These are phyloP conservation scores for Zaprionus ghesquierei DNA, from an alignment of 1,140 invertebrate species.

Conservation along the genomic window DNA sequence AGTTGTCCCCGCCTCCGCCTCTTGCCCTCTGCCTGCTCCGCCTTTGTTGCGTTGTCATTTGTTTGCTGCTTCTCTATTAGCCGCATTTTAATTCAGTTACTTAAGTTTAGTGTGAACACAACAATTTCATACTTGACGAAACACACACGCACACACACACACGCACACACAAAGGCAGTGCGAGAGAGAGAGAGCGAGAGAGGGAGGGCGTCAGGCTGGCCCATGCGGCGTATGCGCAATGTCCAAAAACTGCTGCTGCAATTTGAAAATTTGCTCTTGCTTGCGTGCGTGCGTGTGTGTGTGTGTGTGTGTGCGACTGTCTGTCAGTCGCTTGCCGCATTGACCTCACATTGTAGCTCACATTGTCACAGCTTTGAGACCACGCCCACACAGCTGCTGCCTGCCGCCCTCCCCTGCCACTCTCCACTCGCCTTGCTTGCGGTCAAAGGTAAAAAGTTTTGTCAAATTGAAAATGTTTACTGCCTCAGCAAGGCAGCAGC, in stretches of 20 bases:
- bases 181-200: neutral
- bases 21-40: neutral
- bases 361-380: slow-evolving; percentile 54
- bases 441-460: slow-evolving; percentile 81
- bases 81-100: slow-evolving; percentile 80
- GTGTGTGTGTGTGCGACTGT: slow-evolving; percentile 26
- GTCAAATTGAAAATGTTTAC: slow-evolving; percentile 81
- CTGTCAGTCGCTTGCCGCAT: slow-evolving; percentile 70
- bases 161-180: slow-evolving; percentile 1
- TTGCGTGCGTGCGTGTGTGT: neutral
- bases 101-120: slow-evolving; percentile 81
- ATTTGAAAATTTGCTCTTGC: slow-evolving; percentile 61
- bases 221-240: slow-evolving; percentile 46
- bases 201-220: neutral
- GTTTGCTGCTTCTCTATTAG: slow-evolving; percentile 78
- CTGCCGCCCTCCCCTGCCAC: neutral
- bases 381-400: slow-evolving; percentile 21
- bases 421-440: slow-evolving; percentile 17
- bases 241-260: slow-evolving; percentile 50
- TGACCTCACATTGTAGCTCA: slow-evolving; percentile 76
- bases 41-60: slow-evolving; percentile 48
- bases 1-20: slow-evolving; percentile 9
- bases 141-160: slow-evolving; percentile 29
- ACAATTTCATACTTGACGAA: slow-evolving; percentile 78
- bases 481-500: slow-evolving; percentile 43